Evolutionary conservation across 2,888 invertebrate species (phyloP), one percentile per base, ranked within the genome.

Genomic region (Folsomia manolachei): DNA sequence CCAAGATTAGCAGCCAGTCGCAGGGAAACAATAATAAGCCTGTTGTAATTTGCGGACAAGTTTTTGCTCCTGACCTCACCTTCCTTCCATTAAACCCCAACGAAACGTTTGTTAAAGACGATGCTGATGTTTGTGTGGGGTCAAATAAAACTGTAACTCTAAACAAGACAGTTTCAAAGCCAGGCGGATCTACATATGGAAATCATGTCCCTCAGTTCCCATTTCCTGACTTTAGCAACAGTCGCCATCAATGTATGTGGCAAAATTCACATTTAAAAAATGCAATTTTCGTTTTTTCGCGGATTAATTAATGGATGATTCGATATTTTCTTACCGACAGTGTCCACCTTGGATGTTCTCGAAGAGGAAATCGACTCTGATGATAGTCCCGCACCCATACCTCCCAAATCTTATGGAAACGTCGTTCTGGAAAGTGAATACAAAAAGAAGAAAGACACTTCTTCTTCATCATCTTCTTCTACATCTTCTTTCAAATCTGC

Each of bases 401-500:
- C 4, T 39, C 39, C 39, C 4, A 39, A 39, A 39, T 39, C 39
- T 14, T 14, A 9, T 39, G 7, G 4, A 14, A 4, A 4, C 4
- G 39, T 9, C 4, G 4, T 14, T 39, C 23, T 14, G 24, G 26
- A 19, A 23, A 23, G n/a, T 27, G 19, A 61, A 39, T 51, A n/a
- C 14, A 62, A 70, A 53, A 56, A 26, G 14, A 69, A 69, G 23
- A 67, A 71, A 21, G 68, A 65, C 1, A 24, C 63, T 7, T 70
- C 69, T 1, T 71, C 72, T 0, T 66, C 67, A 9, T 69, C 70
- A 14, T 70, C 70, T 7, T 69, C 61, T 26, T 70, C 63, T 14
- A 1, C 23, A 4, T 27, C 63, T 7, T 75, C 75, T 2, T 69
- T 75, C 71, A 75, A 75, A 25, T 75, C 75, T 21, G 75, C 75